These are phyloP conservation scores for Xiphydria camelus DNA, from an alignment of 2,888 invertebrate species.

Conservation along the genomic window DNA sequence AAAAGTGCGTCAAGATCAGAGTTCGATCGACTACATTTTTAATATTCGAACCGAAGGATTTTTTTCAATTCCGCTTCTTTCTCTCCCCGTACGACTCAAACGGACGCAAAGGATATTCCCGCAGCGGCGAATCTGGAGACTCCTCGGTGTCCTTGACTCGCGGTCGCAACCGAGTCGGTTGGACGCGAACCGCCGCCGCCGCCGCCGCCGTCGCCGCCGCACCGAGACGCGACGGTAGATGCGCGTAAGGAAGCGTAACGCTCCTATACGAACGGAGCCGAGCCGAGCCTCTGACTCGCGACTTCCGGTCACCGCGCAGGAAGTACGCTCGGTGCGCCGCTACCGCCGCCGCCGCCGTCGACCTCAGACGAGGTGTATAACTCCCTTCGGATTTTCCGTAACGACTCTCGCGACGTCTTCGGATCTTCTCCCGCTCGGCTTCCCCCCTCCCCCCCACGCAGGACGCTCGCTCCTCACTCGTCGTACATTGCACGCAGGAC, in stretches of 20 bases:
- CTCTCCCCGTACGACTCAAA: too few species aligned
- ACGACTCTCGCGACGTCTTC: too few species aligned
- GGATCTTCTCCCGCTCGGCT: not conserved
- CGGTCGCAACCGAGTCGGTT: too few species aligned
- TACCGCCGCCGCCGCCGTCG: constrained; percentile 10
- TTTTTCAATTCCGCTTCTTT: too few species aligned
- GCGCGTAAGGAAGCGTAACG: constrained; percentile 57
- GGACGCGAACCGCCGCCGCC: constrained; percentile 38
- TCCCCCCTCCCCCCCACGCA: not conserved
- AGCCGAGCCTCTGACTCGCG: constrained; percentile 57
- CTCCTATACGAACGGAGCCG: too few species aligned
- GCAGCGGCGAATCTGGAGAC: too few species aligned
- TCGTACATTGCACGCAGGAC: constrained; percentile 11
- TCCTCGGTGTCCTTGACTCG: too few species aligned
- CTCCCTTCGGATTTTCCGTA: too few species aligned
- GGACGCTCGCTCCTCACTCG: not conserved
- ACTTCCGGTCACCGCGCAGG: constrained; percentile 58
- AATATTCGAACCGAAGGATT: too few species aligned
- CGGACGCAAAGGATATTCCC: too few species aligned
- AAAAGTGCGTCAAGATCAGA: too few species aligned
- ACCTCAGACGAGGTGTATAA: constrained; percentile 19
- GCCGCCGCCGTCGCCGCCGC: constrained; percentile 18
- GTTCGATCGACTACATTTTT: too few species aligned
- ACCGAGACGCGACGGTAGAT: constrained; percentile 47
- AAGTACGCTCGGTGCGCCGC: constrained; percentile 41